Evolutionary conservation across 2,113 vertebrate genomes (phyloP).

Genomic region (human): GRCh38 chr4:71161501-71162000

Average conservation of each 20-base stretch:
- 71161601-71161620: neutral
- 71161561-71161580: neutral
- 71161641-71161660: neutral
- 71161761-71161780: neutral
- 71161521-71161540: neutral
- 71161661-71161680: neutral
- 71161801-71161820: neutral
- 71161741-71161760: neutral
- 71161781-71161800: conserved; percentile 22
- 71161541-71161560: neutral
- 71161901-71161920: neutral
- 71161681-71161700: neutral
- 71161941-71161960: neutral
- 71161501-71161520: neutral
- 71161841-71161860: neutral
- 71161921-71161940: neutral
- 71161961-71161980: neutral
- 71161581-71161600: neutral
- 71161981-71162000: conserved; percentile 1
- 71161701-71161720: neutral
- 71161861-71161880: conserved; percentile 11
- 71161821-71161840: neutral
- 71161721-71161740: neutral
- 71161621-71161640: neutral
- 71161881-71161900: neutral